Conservation (phyloP, 2,797 vertebrate species). For the Loriculus beryllinus region DNA sequence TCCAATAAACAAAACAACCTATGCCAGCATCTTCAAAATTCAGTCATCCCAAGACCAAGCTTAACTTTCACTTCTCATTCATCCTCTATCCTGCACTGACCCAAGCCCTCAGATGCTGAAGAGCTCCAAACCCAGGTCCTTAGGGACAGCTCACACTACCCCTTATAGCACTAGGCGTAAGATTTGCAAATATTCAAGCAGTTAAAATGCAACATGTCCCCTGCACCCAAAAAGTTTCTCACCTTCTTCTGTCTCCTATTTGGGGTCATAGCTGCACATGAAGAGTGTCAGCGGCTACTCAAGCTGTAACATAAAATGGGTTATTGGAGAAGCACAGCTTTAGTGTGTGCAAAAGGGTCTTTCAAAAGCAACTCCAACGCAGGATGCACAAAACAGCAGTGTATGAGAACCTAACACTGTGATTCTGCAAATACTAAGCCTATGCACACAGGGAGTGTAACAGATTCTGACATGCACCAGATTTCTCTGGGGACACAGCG, state of each 20-base stretch:
- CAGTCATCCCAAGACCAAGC: constrained; percentile 42
- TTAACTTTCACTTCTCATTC: constrained; percentile 1
- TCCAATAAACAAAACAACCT: constrained; percentile 27
- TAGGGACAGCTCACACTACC: not conserved
- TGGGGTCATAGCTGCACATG: constrained; percentile 21
- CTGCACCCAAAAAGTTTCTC: not conserved
- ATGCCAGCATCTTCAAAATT: constrained; percentile 43
- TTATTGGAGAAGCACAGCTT: not conserved
- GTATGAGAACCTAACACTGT: not conserved
- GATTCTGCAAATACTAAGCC: not conserved
- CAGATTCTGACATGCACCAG: rapidly evolving
- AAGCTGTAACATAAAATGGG: not conserved
- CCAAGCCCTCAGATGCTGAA: not conserved
- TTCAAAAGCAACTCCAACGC: not conserved
- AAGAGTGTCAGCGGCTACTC: not conserved
- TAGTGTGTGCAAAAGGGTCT: not conserved
- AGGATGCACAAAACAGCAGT: not conserved
- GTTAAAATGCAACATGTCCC: not conserved
- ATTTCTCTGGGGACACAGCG: not conserved
- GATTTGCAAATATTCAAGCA: constrained; percentile 17
- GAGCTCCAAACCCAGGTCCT: not conserved
- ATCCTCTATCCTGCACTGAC: not conserved
- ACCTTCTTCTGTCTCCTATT: constrained; percentile 24
- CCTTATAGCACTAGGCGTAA: not conserved
- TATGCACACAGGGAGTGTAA: not conserved